Evolutionary conservation across 2,888 invertebrate genomes (phyloP), one percentile per base, ranked within the genome.

Genomic region (Apoderus coryli): DNA sequence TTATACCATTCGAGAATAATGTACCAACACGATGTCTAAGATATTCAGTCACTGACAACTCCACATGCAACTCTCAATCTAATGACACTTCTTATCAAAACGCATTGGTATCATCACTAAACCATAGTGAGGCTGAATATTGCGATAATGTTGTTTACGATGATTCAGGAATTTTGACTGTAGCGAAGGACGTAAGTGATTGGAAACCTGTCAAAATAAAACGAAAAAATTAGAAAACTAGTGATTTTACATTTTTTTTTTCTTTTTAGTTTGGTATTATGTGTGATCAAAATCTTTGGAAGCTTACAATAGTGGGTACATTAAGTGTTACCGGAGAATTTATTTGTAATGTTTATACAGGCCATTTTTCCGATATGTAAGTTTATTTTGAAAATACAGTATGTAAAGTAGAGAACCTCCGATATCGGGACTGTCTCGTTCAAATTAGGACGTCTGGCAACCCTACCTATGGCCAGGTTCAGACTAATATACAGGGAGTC

Each of bases 291-390:
- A 56, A 62, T 37, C 54, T 70, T 32, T 78, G 77, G 78, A 76
- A 72, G 54, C 53, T 73, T 33, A 69, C 76, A 0, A 48, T 78
- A 40, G 67, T 77, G 16, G 79, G 79, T 9, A 77, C 78, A 1
- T 61, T 76, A 5, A 77, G 76, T 50, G 78, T 75, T 48, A 52
- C 75, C 26, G 80, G 79, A 10, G 76, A 77, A 60, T 72, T 80
- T 44, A 56, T 76, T 14, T 73, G 77, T 9, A 65, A 79, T 55
- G 64, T 76, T 6, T 62, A 76, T 34, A 69, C 57, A 16, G 69
- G 64, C 51, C 68, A 54, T 52, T 60, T 64, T 43, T 74, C 67
- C 1, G 79, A 79, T 57, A 71, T 69, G 62, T 76, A 29, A 39
- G 39, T 34, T 23, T 22, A n/a, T 14, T 11, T n/a, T n/a, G n/a